Conservation (phyloP, 2,888 invertebrate genomes). For the Apotomis capreana region DNA sequence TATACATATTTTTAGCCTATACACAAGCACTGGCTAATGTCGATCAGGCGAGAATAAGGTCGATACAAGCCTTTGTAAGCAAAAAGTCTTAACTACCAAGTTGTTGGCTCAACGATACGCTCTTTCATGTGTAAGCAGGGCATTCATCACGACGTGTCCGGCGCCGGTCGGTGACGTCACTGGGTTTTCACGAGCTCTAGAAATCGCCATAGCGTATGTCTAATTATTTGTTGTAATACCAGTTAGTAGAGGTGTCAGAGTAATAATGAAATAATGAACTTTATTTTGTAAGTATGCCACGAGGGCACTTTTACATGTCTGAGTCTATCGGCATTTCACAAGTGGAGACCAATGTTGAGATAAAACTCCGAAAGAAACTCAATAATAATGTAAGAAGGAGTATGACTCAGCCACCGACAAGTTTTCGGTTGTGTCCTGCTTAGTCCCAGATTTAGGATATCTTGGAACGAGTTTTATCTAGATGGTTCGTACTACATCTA, state of each 20-base stretch:
- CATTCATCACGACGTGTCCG: conserved; percentile 7
- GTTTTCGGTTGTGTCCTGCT: too few relatives aligned
- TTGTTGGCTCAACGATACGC: neutral
- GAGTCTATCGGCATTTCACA: too few relatives aligned
- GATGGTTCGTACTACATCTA: too few relatives aligned
- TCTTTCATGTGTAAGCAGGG: neutral
- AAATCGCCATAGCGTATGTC: neutral
- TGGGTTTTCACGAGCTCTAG: conserved; percentile 13
- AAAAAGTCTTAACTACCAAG: neutral
- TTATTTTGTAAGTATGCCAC: too few relatives aligned
- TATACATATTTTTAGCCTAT: neutral
- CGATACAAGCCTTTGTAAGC: neutral
- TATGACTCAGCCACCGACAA: too few relatives aligned
- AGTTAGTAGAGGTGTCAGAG: neutral
- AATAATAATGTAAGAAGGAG: too few relatives aligned
- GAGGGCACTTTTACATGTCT: too few relatives aligned
- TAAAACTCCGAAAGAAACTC: too few relatives aligned
- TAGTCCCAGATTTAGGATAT: too few relatives aligned
- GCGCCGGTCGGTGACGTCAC: conserved; percentile 1
- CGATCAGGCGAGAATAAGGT: conserved; percentile 20
- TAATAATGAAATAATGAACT: too few relatives aligned
- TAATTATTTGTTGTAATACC: neutral
- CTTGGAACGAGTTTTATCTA: too few relatives aligned
- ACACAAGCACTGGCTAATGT: conserved; percentile 9
- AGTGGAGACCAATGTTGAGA: too few relatives aligned